Conservation (phyloP, 2,888 invertebrate species). For the Chaetogeoica ovagalla region DNA sequence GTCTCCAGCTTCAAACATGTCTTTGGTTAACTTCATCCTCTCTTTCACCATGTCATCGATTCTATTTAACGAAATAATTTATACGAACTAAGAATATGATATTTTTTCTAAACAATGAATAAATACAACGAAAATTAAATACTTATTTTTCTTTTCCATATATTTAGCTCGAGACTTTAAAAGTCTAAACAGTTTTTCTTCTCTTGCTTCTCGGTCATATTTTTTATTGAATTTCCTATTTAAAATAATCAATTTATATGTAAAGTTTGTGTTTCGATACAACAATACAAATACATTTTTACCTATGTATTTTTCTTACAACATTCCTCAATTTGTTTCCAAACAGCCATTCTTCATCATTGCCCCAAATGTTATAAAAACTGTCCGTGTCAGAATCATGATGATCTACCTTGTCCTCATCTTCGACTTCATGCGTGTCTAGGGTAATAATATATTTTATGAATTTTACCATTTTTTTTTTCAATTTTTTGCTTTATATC, state of each 20-base stretch:
- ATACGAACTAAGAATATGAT: neutral
- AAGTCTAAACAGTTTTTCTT: constrained; percentile 40
- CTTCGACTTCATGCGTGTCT: neutral
- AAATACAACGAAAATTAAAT: neutral
- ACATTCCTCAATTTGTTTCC: constrained; percentile 25
- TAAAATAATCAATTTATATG: neutral
- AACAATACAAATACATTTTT: neutral
- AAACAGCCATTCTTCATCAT: constrained; percentile 27
- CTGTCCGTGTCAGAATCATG: constrained; percentile 42
- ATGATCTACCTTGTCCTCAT: constrained; percentile 9
- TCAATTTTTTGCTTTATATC: neutral
- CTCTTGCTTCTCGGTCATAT: constrained; percentile 31
- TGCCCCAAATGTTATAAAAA: constrained; percentile 41
- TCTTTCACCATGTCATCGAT: constrained; percentile 15
- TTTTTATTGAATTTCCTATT: constrained; percentile 33
- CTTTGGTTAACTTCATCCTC: constrained; percentile 27
- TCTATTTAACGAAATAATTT: constrained; percentile 10
- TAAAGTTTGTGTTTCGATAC: neutral
- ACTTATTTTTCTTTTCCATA: constrained; percentile 23
- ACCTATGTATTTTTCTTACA: constrained; percentile 43
- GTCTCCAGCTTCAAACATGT: constrained; percentile 38
- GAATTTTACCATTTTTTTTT: neutral
- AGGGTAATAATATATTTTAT: neutral
- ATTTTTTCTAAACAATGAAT: neutral
- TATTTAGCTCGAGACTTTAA: constrained; percentile 9